phyloP scores from a whole-genome alignment of 1,140 invertebrate species.

The Delia radicum region DNA sequence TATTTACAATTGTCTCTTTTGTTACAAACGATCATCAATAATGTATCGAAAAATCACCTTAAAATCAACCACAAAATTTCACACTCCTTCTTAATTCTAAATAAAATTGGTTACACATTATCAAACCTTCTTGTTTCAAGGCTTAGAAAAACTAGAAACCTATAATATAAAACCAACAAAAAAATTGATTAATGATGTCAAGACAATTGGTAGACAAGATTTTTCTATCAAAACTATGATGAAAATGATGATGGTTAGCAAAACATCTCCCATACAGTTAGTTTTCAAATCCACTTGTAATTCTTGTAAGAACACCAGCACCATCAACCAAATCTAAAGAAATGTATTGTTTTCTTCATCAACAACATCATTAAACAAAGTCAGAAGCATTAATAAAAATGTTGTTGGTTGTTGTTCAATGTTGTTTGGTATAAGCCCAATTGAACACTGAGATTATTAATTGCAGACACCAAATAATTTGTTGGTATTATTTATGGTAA shows the following conservation, averaged over 20 bases:
- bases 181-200: slow-evolving; percentile 15
- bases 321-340: neutral
- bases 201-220: neutral
- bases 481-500: neutral
- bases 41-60: neutral
- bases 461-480: neutral
- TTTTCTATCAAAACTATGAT: neutral
- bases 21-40: neutral
- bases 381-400: slow-evolving; percentile 18
- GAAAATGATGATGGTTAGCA: neutral
- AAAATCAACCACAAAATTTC: neutral
- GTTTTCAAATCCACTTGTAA: slow-evolving; percentile 10
- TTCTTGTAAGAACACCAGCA: neutral
- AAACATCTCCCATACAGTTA: no score
- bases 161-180: neutral
- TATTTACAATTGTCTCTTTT: neutral
- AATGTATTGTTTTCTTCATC: neutral
- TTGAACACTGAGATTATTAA: neutral
- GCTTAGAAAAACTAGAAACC: no score
- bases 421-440: neutral
- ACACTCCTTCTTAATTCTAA: neutral
- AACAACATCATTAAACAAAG: neutral
- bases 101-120: slow-evolving; percentile 1
- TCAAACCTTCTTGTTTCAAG: neutral
- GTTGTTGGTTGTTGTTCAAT: neutral